Evolutionary conservation across 2,888 invertebrate species (phyloP).

Genomic region (Desoria tigrina): DNA sequence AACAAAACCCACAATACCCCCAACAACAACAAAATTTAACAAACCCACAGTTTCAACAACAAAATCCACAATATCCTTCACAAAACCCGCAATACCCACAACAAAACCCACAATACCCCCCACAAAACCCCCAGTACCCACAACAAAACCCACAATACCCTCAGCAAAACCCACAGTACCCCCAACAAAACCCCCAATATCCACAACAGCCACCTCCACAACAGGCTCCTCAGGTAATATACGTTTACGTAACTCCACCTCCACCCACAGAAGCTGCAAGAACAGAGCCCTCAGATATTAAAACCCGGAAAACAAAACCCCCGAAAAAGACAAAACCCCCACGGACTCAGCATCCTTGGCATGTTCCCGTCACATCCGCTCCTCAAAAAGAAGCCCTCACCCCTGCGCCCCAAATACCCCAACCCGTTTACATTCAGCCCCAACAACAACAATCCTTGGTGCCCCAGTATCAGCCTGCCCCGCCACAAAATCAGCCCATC

Average conservation of each 20-base stretch:
- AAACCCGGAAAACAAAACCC: conserved; percentile 4
- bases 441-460: not conserved
- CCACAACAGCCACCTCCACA: not conserved
- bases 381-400: not conserved
- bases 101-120: conserved; percentile 13
- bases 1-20: not conserved
- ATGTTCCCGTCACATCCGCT: not conserved
- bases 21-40: conserved; percentile 17
- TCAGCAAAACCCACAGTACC: too few relatives aligned
- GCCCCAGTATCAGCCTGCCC: conserved; percentile 3
- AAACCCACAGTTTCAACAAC: conserved; percentile 9
- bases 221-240: conserved; percentile 32
- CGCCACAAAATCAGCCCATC: not conserved
- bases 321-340: conserved; percentile 11
- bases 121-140: conserved; percentile 4
- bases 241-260: conserved; percentile 35
- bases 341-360: conserved; percentile 2
- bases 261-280: not conserved
- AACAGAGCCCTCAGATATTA: conserved; percentile 1
- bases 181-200: conserved; percentile 10
- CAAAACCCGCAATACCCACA: conserved; percentile 1
- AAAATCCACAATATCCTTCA: conserved; percentile 1
- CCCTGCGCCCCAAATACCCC: not conserved
- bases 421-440: not conserved
- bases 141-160: not conserved